These are phyloP conservation scores for Bothrops jararaca DNA, from an alignment of 2,113 vertebrate genomes.

Conservation along the genomic window DNA sequence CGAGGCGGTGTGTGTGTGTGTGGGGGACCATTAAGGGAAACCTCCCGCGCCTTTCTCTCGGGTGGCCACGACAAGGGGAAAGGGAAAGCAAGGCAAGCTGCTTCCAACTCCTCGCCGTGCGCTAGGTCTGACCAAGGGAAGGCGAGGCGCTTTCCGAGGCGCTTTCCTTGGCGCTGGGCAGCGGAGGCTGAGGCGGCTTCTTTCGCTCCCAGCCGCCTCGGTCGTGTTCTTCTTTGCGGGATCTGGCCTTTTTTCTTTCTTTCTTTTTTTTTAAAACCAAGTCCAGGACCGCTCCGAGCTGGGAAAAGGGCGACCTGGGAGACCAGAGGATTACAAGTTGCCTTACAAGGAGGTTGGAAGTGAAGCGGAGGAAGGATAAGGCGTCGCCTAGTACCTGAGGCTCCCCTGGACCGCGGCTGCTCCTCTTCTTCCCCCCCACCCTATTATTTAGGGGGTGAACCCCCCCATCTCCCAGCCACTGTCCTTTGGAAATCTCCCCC, in stretches of 20 bases:
- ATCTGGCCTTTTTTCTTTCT: slow-evolving; percentile 49
- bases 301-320: slow-evolving; percentile 47
- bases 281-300: slow-evolving; percentile 56
- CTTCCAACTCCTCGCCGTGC: slow-evolving; percentile 59
- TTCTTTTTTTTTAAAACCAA: slow-evolving; percentile 50
- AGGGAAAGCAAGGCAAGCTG: slow-evolving; percentile 33
- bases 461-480: slow-evolving; percentile 59
- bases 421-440: slow-evolving; percentile 56
- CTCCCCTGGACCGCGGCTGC: slow-evolving; percentile 55
- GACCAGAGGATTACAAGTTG: slow-evolving; percentile 50
- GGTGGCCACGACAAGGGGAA: slow-evolving; percentile 56
- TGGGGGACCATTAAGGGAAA: slow-evolving; percentile 27
- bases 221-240: slow-evolving; percentile 52
- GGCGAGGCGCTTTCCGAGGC: slow-evolving; percentile 66
- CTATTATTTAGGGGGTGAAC: slow-evolving; percentile 67
- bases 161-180: slow-evolving; percentile 58
- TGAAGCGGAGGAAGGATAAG: slow-evolving; percentile 52
- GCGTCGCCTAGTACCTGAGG: slow-evolving; percentile 64
- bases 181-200: slow-evolving; percentile 65
- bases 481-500: slow-evolving; percentile 49
- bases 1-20: slow-evolving; percentile 7
- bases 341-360: slow-evolving; percentile 67
- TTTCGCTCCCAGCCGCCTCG: slow-evolving; percentile 60
- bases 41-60: slow-evolving; percentile 17
- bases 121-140: slow-evolving; percentile 48